These are phyloP conservation scores for Branchinecta sandiegonensis DNA, from an alignment of 2,888 invertebrate species.

Conservation along the genomic window DNA sequence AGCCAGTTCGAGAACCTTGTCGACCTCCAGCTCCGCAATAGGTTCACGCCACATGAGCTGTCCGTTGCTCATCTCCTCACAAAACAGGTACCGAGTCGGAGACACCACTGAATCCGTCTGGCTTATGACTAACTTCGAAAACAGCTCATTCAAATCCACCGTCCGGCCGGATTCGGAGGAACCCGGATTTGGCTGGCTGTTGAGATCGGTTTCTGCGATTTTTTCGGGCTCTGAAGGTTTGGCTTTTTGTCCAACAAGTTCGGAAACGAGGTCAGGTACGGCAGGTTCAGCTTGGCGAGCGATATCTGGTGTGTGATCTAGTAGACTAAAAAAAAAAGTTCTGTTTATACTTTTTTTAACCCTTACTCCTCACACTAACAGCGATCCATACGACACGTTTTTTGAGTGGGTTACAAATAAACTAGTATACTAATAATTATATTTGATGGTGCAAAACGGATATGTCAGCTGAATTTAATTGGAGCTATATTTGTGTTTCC, in stretches of 20 bases:
- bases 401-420: too few species aligned
- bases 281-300: constrained; percentile 3
- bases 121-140: background rate
- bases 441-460: too few species aligned
- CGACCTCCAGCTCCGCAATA: constrained; percentile 1
- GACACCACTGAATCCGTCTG: background rate
- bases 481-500: too few species aligned
- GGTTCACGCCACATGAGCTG: constrained; percentile 11
- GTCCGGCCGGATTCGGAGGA: background rate
- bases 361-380: too few species aligned
- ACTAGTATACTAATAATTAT: too few species aligned
- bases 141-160: background rate
- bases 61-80: constrained; percentile 10
- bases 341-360: too few species aligned
- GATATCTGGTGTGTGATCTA: background rate
- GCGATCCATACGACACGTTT: too few species aligned
- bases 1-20: background rate
- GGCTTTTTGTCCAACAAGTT: background rate
- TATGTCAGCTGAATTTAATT: too few species aligned
- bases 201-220: background rate
- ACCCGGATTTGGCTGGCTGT: background rate
- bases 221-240: background rate
- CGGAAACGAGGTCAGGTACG: constrained; percentile 4
- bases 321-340: background rate
- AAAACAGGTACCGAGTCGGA: constrained; percentile 6